Base-by-base conservation (phyloP, 1,140 invertebrate species). In the Spodoptera litura region DNA sequence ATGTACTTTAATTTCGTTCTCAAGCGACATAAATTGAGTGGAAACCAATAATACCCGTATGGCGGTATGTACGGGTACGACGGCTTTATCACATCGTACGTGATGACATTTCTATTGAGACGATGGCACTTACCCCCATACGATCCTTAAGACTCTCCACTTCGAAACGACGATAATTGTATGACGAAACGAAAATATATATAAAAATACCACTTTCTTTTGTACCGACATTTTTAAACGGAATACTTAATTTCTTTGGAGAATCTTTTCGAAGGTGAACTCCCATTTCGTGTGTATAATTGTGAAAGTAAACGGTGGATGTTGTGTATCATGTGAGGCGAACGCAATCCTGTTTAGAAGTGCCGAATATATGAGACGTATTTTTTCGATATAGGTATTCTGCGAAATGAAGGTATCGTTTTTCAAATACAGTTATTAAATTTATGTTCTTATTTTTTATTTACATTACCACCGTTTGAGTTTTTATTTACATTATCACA, bases 141-240 rank as follows among this genome's bases (percentile, higher is more conserved):
- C 75, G 80, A 71, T 66, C 44, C 71, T 79, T 75, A 62, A 84
- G 76, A 78, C 59, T 71, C 78, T 80, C 53, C 35, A 61, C 76
- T 68, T 78, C 52, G 83, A 82, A 80, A 79, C 68, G 78, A 75
- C 72, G 73, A 82, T 82, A 84, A 84, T 84, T 84, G 81, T 78
- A 75, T 76, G 73, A 74, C 49, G 75, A 78, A 81, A 83, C 58
- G 73, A 76, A 79, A 44, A 44, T 44, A 44, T 44, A 78, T 84
- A 78, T 83, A 73, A 77, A 79, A 82, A 79, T 82, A 73, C 79
- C 70, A 70, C 38, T 25, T 72, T 12, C 72, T 35, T 75, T 68
- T 80, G 56, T 62, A 77, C 66, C 74, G 35, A 12, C 35, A 62
- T 68, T 75, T 27, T 75, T 13, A 20, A 20, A 72, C 20, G 53